Conservation (phyloP, 1,140 invertebrate genomes). For the Muscidifurax raptorellus region DNA sequence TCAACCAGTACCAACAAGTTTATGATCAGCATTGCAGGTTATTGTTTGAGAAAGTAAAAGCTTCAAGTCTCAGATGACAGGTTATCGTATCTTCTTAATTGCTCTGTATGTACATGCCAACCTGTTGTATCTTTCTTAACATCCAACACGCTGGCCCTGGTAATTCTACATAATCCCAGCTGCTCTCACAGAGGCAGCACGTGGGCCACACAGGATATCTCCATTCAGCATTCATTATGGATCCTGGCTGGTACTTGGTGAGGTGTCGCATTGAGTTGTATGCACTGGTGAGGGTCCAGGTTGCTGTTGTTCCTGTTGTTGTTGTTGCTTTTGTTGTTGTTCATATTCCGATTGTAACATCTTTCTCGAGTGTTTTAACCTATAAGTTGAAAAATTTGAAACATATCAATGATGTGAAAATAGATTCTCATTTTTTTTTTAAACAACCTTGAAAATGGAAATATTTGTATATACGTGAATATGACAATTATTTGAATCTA, state of each 20-base stretch:
- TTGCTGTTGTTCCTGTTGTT: constrained; percentile 60
- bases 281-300: constrained; percentile 62
- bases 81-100: constrained; percentile 54
- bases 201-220: constrained; percentile 11
- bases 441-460: not conserved
- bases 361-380: constrained; percentile 5
- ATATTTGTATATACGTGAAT: no score
- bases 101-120: constrained; percentile 66
- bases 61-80: constrained; percentile 59
- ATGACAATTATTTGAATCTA: no score
- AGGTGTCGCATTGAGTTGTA: constrained; percentile 62
- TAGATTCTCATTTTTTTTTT: not conserved
- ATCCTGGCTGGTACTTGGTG: constrained; percentile 70
- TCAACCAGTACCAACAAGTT: constrained; percentile 5
- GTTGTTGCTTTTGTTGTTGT: constrained; percentile 43
- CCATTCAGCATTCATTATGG: constrained; percentile 68
- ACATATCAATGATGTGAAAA: not conserved
- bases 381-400: not conserved
- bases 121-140: constrained; percentile 52
- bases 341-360: constrained; percentile 40
- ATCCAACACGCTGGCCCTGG: constrained; percentile 61
- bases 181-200: constrained; percentile 61
- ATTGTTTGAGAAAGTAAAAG: constrained; percentile 43
- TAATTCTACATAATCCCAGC: constrained; percentile 61
- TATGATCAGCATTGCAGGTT: not conserved